Conservation (phyloP, 2,113 vertebrate species). For the Oxygymnocypris stewartii region DNA sequence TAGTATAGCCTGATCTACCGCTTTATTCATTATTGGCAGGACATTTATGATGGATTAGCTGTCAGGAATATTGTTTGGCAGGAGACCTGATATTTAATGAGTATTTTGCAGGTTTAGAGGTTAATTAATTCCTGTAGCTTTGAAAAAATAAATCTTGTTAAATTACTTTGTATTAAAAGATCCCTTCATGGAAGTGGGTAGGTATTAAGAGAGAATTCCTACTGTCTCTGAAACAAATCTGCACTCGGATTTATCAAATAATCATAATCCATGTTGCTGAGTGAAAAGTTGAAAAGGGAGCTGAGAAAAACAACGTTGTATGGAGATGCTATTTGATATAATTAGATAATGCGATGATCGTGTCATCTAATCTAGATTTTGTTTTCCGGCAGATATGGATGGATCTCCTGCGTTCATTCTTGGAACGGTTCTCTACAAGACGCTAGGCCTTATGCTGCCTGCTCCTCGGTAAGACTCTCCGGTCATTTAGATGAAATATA, state of each 20-base stretch:
- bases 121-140: conserved; percentile 30
- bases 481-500: conserved; percentile 1
- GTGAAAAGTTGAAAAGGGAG: neutral
- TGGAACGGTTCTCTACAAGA: conserved; percentile 98
- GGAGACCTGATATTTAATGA: conserved; percentile 4
- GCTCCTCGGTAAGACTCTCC: conserved; percentile 87
- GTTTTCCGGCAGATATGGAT: conserved; percentile 82
- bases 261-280: neutral
- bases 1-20: conserved; percentile 12
- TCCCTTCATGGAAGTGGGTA: neutral
- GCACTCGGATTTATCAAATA: neutral
- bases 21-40: conserved; percentile 39
- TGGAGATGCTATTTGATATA: neutral
- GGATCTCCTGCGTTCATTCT: conserved; percentile 95
- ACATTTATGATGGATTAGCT: conserved; percentile 39
- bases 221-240: neutral
- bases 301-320: neutral
- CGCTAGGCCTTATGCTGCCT: conserved; percentile 94
- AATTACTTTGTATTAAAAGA: conserved; percentile 37
- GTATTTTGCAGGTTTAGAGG: conserved; percentile 10
- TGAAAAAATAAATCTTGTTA: conserved; percentile 5
- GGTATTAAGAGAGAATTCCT: neutral
- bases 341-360: neutral
- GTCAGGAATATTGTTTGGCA: conserved; percentile 3
- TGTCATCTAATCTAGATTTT: conserved; percentile 5